phyloP scores from a whole-genome alignment of 2,113 vertebrate genomes.

The Cephalopholis sonnerati region DNA sequence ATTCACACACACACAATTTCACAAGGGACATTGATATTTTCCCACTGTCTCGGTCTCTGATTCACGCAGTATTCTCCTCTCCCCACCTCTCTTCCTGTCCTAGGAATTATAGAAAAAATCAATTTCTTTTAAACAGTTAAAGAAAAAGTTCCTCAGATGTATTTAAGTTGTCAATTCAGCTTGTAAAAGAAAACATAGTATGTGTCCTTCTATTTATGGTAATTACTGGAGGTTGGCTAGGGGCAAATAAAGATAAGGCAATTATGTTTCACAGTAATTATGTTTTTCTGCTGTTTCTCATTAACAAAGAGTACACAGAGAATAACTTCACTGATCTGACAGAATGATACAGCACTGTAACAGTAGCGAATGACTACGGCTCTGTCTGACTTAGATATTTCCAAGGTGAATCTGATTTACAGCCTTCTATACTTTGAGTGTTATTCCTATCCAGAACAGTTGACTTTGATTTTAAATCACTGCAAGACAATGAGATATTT shows the following conservation, averaged over 20 bases:
- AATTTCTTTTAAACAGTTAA: constrained; percentile 5
- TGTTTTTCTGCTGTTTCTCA: constrained; percentile 25
- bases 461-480: constrained; percentile 12
- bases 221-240: constrained; percentile 15
- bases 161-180: constrained; percentile 12
- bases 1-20: constrained; percentile 7
- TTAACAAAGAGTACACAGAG: neutral
- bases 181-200: constrained; percentile 6
- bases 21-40: neutral
- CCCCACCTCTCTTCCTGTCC: neutral
- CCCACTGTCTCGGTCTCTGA: constrained; percentile 1
- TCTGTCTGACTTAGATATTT: neutral
- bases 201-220: constrained; percentile 12
- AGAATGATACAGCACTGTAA: neutral
- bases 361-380: neutral
- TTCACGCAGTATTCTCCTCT: neutral
- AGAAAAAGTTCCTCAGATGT: neutral
- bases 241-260: constrained; percentile 8
- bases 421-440: neutral
- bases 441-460: neutral
- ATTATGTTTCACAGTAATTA: constrained; percentile 16
- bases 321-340: constrained; percentile 8
- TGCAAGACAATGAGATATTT: neutral
- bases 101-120: neutral
- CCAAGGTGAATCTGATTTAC: neutral